Base-by-base conservation (phyloP, 2,113 vertebrate species). In the Lepidothrix coronata region DNA sequence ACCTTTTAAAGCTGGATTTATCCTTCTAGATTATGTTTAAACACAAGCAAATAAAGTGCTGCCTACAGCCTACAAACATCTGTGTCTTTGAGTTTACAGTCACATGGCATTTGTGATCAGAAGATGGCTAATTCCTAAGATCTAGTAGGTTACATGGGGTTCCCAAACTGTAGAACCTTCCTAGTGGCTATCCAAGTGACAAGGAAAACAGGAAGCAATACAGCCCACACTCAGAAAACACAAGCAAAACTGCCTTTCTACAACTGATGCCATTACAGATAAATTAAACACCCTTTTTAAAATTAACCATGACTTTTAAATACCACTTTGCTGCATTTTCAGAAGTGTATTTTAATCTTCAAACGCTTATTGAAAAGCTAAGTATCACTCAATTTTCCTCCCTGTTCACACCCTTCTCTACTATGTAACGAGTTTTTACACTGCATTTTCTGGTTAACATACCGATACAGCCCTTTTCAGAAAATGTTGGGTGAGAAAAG, bases 361-460 rank as follows among this genome's bases (percentile, higher is more conserved):
- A 59, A 85, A 73, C 5, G 54, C 41, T 92, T 90, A 83, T 41
- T 7, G 2, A 88, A 94, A 89, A 93, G 35, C 43, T 68, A 90
- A 75, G 41, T 58, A 76, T 57, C 63, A 76, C 51, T 62, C 71
- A 91, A 52, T 68, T 78, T 63, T 75, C 62, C 33, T 73, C 77
- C 71, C 81, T 89, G 48, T 81, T 95, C 87, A 76, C 74, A 93
- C 49, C 46, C 66, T 68, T 85, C 72, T 41, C 66, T 85, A n/a
- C 57, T 61, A 61, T 2, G 12, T 39, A 90, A 85, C 24, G 37
- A 82, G 55, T 44, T 93, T 93, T 80, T 88, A 94, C 78, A 93
- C 62, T 73, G 63, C n/a, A 62, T 92, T 93, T 97, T 90, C 85
- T 93, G 44, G 73, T 70, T 88, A 85, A 88, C 74, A 74, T 61